These are phyloP conservation scores for Bombus superbus DNA, from an alignment of 1,140 invertebrate genomes.

Conservation along the genomic window DNA sequence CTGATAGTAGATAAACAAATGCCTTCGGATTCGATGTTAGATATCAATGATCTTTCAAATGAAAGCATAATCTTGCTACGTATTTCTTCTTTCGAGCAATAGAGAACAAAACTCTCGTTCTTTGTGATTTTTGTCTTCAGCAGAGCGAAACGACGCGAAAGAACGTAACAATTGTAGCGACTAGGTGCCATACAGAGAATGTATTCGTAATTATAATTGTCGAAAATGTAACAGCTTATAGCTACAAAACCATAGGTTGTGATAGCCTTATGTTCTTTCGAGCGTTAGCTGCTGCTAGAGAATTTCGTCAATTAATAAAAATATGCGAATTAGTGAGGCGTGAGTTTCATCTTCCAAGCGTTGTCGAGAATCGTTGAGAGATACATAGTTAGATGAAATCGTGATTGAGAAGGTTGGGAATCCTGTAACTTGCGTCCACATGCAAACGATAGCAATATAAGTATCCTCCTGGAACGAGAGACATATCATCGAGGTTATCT, in stretches of 20 bases:
- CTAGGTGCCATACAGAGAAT: slow-evolving; percentile 29
- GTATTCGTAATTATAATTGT: slow-evolving; percentile 14
- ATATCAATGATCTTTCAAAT: neutral
- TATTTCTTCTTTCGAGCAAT: neutral
- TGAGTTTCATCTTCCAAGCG: slow-evolving; percentile 17
- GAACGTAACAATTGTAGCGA: slow-evolving; percentile 22
- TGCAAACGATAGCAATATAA: slow-evolving; percentile 73
- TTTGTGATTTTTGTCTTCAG: slow-evolving; percentile 11
- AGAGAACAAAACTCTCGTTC: slow-evolving; percentile 43
- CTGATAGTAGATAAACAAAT: neutral
- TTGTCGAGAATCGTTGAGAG: neutral
- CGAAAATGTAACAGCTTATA: neutral
- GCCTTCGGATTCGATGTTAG: slow-evolving; percentile 25
- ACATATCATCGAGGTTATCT: slow-evolving; percentile 35
- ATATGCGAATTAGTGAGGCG: slow-evolving; percentile 30
- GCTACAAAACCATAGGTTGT: slow-evolving; percentile 16
- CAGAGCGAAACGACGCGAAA: slow-evolving; percentile 12
- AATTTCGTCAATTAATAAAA: slow-evolving; percentile 69
- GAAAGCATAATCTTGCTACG: neutral
- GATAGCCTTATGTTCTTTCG: slow-evolving; percentile 18
- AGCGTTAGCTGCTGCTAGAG: slow-evolving; percentile 30
- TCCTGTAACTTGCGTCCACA: slow-evolving; percentile 45
- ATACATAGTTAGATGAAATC: neutral
- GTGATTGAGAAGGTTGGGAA: neutral
- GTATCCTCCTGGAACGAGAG: slow-evolving; percentile 48